A percentile compares a stretch with the other conserved stretches of the same genome.
These are phyloP conservation scores for Vireo griseus DNA, from an alignment of 2,797 vertebrate genomes.

Conservation along the genomic window DNA sequence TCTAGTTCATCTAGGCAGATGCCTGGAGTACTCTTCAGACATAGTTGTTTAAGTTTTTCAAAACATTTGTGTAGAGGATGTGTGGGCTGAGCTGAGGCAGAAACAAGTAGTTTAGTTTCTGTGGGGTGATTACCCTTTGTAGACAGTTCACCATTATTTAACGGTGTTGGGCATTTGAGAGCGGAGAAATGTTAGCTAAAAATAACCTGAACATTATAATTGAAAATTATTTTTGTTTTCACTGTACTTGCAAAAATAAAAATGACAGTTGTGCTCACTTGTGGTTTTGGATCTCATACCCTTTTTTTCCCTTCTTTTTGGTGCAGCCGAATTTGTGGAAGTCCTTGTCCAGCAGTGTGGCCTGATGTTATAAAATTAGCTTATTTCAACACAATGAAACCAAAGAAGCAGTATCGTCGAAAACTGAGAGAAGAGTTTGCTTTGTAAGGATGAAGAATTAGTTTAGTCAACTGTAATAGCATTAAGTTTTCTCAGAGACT, in stretches of 20 bases:
- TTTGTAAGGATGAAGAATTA: slow-evolving; percentile 84
- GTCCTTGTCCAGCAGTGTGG: slow-evolving; percentile 96
- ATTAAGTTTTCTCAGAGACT: neutral
- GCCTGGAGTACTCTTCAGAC: neutral
- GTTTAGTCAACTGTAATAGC: slow-evolving; percentile 15
- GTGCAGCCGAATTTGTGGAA: slow-evolving; percentile 93
- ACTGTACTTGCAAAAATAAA: neutral
- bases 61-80: neutral
- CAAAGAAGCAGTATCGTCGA: slow-evolving; percentile 98
- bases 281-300: neutral
- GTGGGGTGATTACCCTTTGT: neutral
- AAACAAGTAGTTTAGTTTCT: neutral
- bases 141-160: neutral
- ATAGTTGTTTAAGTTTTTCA: neutral
- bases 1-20: neutral
- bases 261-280: neutral
- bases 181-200: neutral
- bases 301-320: slow-evolving; percentile 36
- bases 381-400: slow-evolving; percentile 99
- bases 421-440: slow-evolving; percentile 95
- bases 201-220: neutral
- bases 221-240: neutral
- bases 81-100: neutral
- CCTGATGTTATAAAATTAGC: slow-evolving; percentile 98
- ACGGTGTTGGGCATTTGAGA: neutral